Evolutionary conservation across 1,140 invertebrate genomes (phyloP), one percentile per base, ranked within the genome.

Genomic region (Diachasmimorpha longicaudata): DNA sequence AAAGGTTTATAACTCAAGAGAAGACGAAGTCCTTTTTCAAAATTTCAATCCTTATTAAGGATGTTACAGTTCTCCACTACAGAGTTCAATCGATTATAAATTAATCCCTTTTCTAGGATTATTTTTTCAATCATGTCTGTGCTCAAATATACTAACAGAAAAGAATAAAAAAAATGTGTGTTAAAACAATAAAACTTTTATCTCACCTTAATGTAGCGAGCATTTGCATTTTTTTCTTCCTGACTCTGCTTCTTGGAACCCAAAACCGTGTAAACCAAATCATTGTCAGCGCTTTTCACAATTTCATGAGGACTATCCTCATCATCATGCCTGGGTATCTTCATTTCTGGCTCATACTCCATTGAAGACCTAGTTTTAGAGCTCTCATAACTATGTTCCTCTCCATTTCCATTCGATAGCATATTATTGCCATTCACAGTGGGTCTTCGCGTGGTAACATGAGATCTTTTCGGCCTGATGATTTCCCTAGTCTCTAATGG

Each of bases 241-340:
- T 83, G 79, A 13, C 37, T 74, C 48, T 81, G 75, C 69, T 89
- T 89, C 48, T 88, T 89, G 39, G 86, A 83, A n/a, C 85, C 85
- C 36, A 89, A 79, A 14, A 89, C 87, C 5, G 88, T 89, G 36
- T 89, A 89, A 21, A 89, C 81, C 23, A 89, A 75, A 82, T 89
- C 84, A 71, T 89, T 86, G 36, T 89, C 88, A 4, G 81, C 68
- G 83, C 83, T 86, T 39, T 89, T 84, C 0, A 89, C 79, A 72
- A 87, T 86, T 69, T 86, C 85, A 67, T 87, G 79, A 31, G 74
- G 79, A 69, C 66, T 76, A 68, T 75, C 75, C n/a, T 77, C 72
- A 63, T 75, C 76, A 11, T 77, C 80, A 9, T 74, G 44, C 13
- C 36, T 46, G 42, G 21, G 75, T 46, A 58, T 73, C 48, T 8